These are phyloP conservation scores for Caenorhabditis afra DNA, from an alignment of 2,888 invertebrate genomes.

Conservation along the genomic window DNA sequence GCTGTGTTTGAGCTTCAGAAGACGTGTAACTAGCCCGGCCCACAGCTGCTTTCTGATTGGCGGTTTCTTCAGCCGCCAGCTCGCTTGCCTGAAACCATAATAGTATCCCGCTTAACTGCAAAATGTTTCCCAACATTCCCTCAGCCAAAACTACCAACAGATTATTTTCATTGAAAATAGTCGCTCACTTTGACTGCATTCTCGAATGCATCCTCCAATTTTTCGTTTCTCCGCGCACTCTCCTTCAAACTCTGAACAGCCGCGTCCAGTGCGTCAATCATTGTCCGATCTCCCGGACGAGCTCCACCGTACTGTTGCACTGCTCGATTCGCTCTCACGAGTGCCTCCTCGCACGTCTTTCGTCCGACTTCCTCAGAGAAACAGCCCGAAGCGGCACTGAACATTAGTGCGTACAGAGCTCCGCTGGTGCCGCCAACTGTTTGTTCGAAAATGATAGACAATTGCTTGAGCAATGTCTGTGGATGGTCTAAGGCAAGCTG, in stretches of 20 bases:
- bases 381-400: constrained; percentile 63
- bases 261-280: constrained; percentile 83
- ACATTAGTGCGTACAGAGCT: constrained; percentile 75
- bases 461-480: constrained; percentile 65
- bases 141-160: too few relatives aligned
- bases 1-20: constrained; percentile 63
- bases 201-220: constrained; percentile 44
- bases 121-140: too few relatives aligned
- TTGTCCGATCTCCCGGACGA: constrained; percentile 87
- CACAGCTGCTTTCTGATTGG: constrained; percentile 68
- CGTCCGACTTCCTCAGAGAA: constrained; percentile 35
- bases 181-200: constrained; percentile 51
- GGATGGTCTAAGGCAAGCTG: constrained; percentile 53
- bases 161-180: too few relatives aligned
- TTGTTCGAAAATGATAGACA: constrained; percentile 72
- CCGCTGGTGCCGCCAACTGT: constrained; percentile 77
- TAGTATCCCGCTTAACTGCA: too few relatives aligned
- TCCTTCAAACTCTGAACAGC: constrained; percentile 47
- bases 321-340: constrained; percentile 65
- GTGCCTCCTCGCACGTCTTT: constrained; percentile 36
- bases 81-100: constrained; percentile 54
- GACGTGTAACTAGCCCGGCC: constrained; percentile 76
- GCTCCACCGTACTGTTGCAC: constrained; percentile 85
- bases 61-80: constrained; percentile 67
- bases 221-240: background rate